Percentiles rank a stretch among this genome's conserved stretches.
Conservation (phyloP, 2,797 vertebrate species). For the Phataginus tetradactyla region DNA sequence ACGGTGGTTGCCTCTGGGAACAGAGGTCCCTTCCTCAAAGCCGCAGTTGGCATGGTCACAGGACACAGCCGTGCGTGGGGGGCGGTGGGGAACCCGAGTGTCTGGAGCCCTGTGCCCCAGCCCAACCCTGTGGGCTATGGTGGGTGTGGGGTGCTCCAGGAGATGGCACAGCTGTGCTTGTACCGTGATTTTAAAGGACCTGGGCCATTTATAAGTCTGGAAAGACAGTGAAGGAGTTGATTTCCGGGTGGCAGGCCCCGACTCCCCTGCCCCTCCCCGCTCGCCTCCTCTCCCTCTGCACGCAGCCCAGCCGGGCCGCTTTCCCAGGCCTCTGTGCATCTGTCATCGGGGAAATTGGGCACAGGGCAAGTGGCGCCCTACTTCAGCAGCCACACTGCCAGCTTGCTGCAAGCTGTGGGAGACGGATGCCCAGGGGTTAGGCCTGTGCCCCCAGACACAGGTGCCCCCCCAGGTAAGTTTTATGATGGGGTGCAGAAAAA, state of each 20-base stretch:
- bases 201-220: not conserved
- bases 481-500: not conserved
- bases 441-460: not conserved
- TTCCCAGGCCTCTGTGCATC: not conserved
- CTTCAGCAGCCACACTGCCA: too few species aligned
- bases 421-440: not conserved
- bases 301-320: not conserved
- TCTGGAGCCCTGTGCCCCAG: not conserved
- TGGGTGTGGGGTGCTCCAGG: rapidly evolving
- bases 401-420: rapidly evolving
- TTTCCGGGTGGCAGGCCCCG: not conserved
- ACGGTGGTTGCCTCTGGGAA: not conserved
- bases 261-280: too few species aligned
- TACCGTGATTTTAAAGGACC: not conserved
- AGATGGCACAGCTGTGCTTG: too few species aligned
- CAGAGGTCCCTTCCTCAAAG: not conserved
- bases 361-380: too few species aligned
- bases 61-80: too few species aligned
- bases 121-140: not conserved
- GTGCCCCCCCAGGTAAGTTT: not conserved
- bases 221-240: not conserved
- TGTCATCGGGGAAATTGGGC: not conserved
- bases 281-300: not conserved
- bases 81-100: too few species aligned
- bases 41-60: not conserved